These are phyloP conservation scores for Saccopteryx bilineata DNA, from an alignment of 2,113 vertebrate species.

Conservation along the genomic window DNA sequence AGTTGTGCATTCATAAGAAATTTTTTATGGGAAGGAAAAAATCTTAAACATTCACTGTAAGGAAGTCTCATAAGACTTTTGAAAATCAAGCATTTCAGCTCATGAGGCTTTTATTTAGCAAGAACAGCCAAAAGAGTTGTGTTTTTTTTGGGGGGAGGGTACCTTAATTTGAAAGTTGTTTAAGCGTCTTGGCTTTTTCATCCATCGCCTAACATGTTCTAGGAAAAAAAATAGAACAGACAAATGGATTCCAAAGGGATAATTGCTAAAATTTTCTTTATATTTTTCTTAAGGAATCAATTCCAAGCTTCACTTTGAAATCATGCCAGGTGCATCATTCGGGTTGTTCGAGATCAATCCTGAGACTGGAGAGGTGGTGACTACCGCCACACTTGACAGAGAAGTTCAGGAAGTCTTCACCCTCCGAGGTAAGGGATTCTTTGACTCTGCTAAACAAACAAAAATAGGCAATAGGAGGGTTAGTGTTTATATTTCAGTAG, in stretches of 20 bases:
- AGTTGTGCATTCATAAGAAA: slow-evolving; percentile 74
- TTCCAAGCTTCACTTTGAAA: slow-evolving; percentile 92
- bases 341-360: slow-evolving; percentile 92
- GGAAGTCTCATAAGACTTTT: slow-evolving; percentile 75
- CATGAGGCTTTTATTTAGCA: slow-evolving; percentile 59
- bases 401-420: slow-evolving; percentile 90
- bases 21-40: slow-evolving; percentile 73
- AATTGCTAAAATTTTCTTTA: slow-evolving; percentile 47
- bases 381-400: slow-evolving; percentile 90
- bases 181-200: slow-evolving; percentile 4
- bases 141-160: neutral
- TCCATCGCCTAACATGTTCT: neutral
- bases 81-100: slow-evolving; percentile 72
- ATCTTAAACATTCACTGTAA: slow-evolving; percentile 71
- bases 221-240: neutral
- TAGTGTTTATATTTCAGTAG: neutral
- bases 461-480: neutral
- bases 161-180: slow-evolving; percentile 57
- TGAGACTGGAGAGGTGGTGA: slow-evolving; percentile 91
- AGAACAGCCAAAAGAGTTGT: neutral
- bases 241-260: neutral
- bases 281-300: slow-evolving; percentile 90
- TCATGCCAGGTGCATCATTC: slow-evolving; percentile 92
- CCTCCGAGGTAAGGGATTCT: slow-evolving; percentile 90
- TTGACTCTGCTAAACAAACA: neutral